Evolutionary conservation across 2,797 vertebrate species (phyloP), one percentile per base, ranked within the genome.

Genomic region (Phalloptychus januarius): DNA sequence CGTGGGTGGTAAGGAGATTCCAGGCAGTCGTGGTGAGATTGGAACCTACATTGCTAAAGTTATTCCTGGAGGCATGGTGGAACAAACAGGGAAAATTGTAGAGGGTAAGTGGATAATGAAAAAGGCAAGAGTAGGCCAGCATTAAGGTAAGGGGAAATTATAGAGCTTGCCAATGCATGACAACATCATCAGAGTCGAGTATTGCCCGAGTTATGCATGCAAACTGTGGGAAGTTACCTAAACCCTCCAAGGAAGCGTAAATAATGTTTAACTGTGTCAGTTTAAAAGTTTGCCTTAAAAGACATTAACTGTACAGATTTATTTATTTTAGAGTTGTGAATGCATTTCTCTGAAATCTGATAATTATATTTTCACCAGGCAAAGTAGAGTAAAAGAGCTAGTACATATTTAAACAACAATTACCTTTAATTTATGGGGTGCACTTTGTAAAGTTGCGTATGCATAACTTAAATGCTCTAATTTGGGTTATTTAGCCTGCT

Each of bases 1-100:
- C 80, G 97, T 99, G 45, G 98, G 98, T 74, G 98, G 98, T 31
- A 99, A 99, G 91, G 97, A 98, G 92, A 98, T 99, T 89, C 98
- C 98, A 11, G 98, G 97, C 79, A 95, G 95, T 85, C 91, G 93
- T 45, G 96, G 97, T 87, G 97, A 99, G 92, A 99, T 97, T 78
- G 98, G 98, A 93, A 98, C 98, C 63, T 99, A 99, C 82, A 95
- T 99, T 81, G 97, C 98, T 83, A 98, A 97, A 89, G 96, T 99
- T 83, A 94, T 97, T 85, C 96, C 97, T 1, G 98, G 98, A 6
- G 97, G 98, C 87, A 94, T 90, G n/a, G 97, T 97, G 28, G 98
- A 99, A 85, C 97, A 98, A 83, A 97, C 96, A 0, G 97, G 97
- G 65, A 97, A 96, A 90, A 92, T 99, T 67, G 83, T 95, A 31